Evolutionary conservation across 2,113 vertebrate species (phyloP).

Genomic region (Orcinus orca): DNA sequence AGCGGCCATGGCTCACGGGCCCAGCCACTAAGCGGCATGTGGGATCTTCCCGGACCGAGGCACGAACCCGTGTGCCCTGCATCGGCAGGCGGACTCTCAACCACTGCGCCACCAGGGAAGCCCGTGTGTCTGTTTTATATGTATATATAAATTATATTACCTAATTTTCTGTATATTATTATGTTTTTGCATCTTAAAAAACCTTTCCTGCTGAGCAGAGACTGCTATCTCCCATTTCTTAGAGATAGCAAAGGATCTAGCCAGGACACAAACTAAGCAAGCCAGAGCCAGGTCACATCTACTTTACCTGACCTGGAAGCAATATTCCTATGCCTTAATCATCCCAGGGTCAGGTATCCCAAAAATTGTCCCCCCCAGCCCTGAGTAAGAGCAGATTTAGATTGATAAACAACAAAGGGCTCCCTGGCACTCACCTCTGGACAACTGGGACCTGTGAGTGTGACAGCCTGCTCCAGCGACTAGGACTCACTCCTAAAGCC

Average conservation of each 20-base stretch:
- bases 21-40: no score
- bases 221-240: neutral
- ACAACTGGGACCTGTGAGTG: neutral
- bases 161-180: neutral
- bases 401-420: neutral
- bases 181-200: neutral
- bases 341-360: neutral
- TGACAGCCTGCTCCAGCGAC: neutral
- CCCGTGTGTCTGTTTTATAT: neutral
- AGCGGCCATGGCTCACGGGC: no score
- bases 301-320: neutral
- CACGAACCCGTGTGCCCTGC: no score
- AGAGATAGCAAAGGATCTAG: neutral
- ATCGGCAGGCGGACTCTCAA: no score
- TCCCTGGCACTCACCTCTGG: neutral
- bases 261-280: neutral
- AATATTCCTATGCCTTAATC: neutral
- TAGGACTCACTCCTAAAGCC: neutral
- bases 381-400: neutral
- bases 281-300: neutral
- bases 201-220: neutral
- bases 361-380: neutral
- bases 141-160: neutral
- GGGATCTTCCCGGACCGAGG: no score
- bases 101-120: no score